Evolutionary conservation across 2,113 vertebrate species (phyloP).

Genomic region (Atrichornis clamosus): DNA sequence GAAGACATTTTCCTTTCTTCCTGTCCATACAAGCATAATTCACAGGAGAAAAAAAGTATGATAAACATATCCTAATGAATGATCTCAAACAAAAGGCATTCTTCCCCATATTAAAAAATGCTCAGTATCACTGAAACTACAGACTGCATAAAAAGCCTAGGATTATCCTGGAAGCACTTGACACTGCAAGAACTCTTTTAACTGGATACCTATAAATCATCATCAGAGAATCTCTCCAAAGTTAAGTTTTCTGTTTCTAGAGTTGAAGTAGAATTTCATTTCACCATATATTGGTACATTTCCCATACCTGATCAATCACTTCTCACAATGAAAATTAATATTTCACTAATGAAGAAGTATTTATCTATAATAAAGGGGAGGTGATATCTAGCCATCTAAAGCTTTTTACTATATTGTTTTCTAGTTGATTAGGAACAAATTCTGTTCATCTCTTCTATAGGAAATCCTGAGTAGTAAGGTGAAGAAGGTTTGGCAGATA

Average conservation of each 20-base stretch:
- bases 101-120: not conserved
- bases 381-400: not conserved
- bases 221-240: not conserved
- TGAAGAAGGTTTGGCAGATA: constrained; percentile 29
- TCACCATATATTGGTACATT: not conserved
- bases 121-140: not conserved
- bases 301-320: not conserved
- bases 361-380: not conserved
- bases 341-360: not conserved
- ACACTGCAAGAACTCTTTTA: not conserved
- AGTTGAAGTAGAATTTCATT: not conserved
- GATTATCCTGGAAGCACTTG: not conserved
- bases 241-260: not conserved
- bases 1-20: not conserved
- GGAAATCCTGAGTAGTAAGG: constrained; percentile 20
- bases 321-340: not conserved
- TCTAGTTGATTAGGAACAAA: constrained; percentile 10
- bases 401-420: not conserved
- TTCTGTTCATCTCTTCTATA: not conserved
- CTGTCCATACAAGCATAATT: not conserved
- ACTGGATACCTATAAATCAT: not conserved
- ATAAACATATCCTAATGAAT: not conserved
- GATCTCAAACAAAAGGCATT: not conserved
- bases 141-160: not conserved
- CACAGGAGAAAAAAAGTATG: not conserved